phyloP scores from a whole-genome alignment of 1,140 invertebrate species.

The Panagrolaimus sp. region DNA sequence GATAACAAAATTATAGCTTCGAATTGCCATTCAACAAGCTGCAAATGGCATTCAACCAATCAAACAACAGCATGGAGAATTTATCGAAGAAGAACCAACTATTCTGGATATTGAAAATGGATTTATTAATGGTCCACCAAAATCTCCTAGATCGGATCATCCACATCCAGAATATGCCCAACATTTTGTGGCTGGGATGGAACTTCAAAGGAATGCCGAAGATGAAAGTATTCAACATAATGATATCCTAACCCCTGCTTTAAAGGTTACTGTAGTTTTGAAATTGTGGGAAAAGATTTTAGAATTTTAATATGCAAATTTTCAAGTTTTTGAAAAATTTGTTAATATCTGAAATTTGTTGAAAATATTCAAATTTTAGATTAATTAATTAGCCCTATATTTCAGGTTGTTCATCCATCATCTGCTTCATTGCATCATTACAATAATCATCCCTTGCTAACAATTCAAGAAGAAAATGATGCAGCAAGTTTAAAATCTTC shows the following conservation, averaged over 20 bases:
- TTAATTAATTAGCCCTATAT: too few relatives aligned
- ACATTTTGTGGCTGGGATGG: constrained; percentile 12
- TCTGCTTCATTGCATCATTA: constrained; percentile 42
- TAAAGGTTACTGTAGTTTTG: constrained; percentile 31
- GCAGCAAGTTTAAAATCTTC: neutral
- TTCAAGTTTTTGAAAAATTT: too few relatives aligned
- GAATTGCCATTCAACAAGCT: constrained; percentile 47
- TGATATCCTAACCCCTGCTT: constrained; percentile 38
- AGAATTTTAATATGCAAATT: neutral
- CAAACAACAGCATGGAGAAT: neutral
- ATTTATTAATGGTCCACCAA: neutral
- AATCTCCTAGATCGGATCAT: neutral
- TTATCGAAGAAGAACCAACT: neutral
- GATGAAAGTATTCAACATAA: constrained; percentile 20
- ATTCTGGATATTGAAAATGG: constrained; percentile 6
- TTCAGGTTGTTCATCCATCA: constrained; percentile 45
- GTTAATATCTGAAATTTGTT: too few relatives aligned
- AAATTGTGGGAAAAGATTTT: neutral
- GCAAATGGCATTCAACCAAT: constrained; percentile 29
- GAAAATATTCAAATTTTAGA: too few relatives aligned
- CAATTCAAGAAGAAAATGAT: constrained; percentile 38
- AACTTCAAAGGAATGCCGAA: neutral
- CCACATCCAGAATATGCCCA: neutral
- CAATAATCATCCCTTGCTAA: constrained; percentile 35
- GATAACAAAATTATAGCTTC: constrained; percentile 32